Base-by-base conservation (phyloP, 2,888 invertebrate species). In the Leucozona laternaria region DNA sequence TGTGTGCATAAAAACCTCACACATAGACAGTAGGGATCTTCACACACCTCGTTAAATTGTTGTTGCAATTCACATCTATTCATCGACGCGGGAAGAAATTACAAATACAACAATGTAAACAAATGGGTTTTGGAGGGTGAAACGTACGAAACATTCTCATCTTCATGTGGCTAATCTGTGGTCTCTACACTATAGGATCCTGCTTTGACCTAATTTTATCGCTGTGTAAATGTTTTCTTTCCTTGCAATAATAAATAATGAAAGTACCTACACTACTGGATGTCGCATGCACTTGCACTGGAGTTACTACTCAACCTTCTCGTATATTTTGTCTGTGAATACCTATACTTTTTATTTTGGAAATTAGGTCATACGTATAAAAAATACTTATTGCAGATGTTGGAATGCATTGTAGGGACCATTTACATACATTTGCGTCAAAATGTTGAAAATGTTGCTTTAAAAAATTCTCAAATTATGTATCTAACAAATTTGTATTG, bases 201-300 rank as follows among this genome's bases (percentile, higher is more conserved):
- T 57, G 43, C 70, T 84, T 57, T 80, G 84, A 80, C 84, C 84
- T 55, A 75, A 75, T 84, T 77, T 37, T 34, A 45, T 45, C 6
- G 28, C 15, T 57, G 17, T 60, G 20, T 60, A 22, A 58, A 20
- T 81, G 22, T 55, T 58, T 75, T 68, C 76, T 62, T 62, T 37
- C n/a, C 13, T 11, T 57, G 15, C 15, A 17, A 55, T 22, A 43
- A 55, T 60, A 60, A 37, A 78, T 15, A 17, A 57, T n/a, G n/a
- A n/a, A 10, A n/a, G 20, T 55, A 40, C n/a, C n/a, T 25, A 20
- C 17, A 28, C 22, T 7, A 40, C n/a, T 25, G 50, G 43, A 34
- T 48, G 48, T 50, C 31, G 60, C 13, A 60, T 34, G 25, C 25
- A 13, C 13, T n/a, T 22, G 48, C 60, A 34, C 57, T 0, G 25